Percentiles rank a stretch among this genome's conserved stretches.
Evolutionary conservation across 1,140 invertebrate species (phyloP).

Genomic region (Zaprionus nigranus): DNA sequence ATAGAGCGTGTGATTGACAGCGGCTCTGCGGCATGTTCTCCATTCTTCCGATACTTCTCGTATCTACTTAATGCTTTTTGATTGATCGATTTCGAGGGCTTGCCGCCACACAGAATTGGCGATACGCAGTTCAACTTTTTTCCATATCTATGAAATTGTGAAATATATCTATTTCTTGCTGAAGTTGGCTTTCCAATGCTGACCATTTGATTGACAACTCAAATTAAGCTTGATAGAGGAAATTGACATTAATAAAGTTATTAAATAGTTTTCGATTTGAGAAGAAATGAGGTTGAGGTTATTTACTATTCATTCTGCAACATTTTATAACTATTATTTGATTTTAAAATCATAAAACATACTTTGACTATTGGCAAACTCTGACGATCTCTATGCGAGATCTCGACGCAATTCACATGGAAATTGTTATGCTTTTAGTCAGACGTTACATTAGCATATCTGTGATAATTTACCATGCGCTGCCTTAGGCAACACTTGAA

Average conservation of each 20-base stretch:
- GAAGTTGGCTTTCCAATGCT: conserved; percentile 45
- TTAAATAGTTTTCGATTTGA: not conserved
- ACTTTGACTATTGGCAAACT: not conserved
- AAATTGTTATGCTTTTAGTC: not conserved
- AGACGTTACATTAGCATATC: conserved; percentile 5
- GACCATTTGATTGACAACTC: conserved; percentile 59
- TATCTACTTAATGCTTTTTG: conserved; percentile 68
- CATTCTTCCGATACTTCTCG: conserved; percentile 25
- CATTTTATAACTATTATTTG: not conserved
- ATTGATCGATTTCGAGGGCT: conserved; percentile 62
- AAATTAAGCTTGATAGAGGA: conserved; percentile 37
- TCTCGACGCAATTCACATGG: conserved; percentile 4
- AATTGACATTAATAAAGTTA: conserved; percentile 51
- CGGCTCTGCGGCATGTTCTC: conserved; percentile 36
- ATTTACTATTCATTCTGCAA: not conserved
- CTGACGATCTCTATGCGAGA: not conserved
- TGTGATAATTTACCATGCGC: conserved; percentile 27
- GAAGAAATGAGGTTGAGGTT: not conserved
- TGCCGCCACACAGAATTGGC: conserved; percentile 40
- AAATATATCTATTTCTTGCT: conserved; percentile 40
- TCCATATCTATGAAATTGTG: conserved; percentile 40
- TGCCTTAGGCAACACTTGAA: conserved; percentile 24
- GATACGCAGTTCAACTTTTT: conserved; percentile 42
- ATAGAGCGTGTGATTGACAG: conserved; percentile 80
- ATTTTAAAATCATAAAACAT: not conserved